Percentiles rank a stretch among this genome's conserved stretches.
Evolutionary conservation across 1,140 invertebrate genomes (phyloP).

Genomic region (Eurosta solidaginis): DNA sequence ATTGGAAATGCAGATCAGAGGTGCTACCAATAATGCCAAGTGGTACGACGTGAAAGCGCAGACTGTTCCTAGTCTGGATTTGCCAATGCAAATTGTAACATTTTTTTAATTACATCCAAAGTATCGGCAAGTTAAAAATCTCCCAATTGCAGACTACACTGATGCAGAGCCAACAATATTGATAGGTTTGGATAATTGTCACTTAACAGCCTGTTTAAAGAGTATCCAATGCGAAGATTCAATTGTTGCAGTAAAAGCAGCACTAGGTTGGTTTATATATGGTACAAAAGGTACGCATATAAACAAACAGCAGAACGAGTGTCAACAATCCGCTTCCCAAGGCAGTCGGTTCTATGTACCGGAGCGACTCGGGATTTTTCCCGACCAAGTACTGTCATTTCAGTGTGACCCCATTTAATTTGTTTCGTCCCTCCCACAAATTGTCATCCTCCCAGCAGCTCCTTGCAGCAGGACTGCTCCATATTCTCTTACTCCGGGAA

Average conservation of each 20-base stretch:
- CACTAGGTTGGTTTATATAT: not conserved
- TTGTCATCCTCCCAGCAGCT: no score
- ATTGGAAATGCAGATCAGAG: no score
- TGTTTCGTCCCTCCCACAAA: no score
- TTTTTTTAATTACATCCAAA: not conserved
- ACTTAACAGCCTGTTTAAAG: not conserved
- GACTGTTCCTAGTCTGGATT: not conserved
- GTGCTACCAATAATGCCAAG: no score
- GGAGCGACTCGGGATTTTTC: no score
- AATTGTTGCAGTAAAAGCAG: not conserved
- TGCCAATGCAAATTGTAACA: not conserved
- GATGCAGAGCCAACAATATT: not conserved
- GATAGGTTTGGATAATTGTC: not conserved
- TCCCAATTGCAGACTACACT: not conserved
- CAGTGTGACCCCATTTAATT: no score
- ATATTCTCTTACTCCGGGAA: no score
- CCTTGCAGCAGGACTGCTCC: no score
- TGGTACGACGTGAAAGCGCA: not conserved
- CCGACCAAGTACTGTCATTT: no score
- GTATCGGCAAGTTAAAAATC: not conserved
- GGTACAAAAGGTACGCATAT: not conserved
- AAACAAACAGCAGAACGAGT: not conserved
- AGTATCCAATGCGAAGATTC: not conserved
- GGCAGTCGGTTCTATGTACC: no score
- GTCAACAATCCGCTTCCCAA: no score